phyloP scores from a whole-genome alignment of 2,797 vertebrate species.

The Anguilla pacifica region DNA sequence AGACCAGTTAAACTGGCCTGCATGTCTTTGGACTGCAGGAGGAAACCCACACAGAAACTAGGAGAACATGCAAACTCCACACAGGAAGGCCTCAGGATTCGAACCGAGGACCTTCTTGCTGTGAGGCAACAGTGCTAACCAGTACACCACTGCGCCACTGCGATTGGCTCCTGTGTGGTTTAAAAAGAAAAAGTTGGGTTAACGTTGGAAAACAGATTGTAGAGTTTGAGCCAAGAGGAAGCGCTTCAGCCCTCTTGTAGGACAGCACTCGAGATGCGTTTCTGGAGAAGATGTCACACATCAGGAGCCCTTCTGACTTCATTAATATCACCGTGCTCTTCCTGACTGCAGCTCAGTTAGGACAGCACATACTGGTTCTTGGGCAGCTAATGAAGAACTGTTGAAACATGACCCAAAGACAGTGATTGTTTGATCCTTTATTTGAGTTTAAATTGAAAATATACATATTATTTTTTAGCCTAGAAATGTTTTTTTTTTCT shows the following conservation, averaged over 20 bases:
- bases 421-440: neutral
- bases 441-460: neutral
- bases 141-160: too few species aligned
- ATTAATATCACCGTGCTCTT: constrained; percentile 49
- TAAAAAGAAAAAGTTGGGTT: neutral
- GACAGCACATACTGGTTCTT: neutral
- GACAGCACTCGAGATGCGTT: constrained; percentile 32
- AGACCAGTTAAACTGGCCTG: too few species aligned
- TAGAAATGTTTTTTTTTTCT: constrained; percentile 25
- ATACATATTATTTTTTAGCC: constrained; percentile 15
- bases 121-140: too few species aligned
- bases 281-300: constrained; percentile 40
- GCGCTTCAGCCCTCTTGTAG: neutral
- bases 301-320: constrained; percentile 34
- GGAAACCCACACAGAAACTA: too few species aligned
- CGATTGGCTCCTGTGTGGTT: neutral
- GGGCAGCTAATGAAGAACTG: constrained; percentile 2
- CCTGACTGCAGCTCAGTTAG: constrained; percentile 28
- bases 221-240: neutral
- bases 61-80: too few species aligned
- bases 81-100: too few species aligned
- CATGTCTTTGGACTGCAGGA: too few species aligned
- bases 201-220: neutral
- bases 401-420: constrained; percentile 21
- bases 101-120: too few species aligned